A percentile compares a stretch with the other conserved stretches of the same genome.
Conservation (phyloP, 2,888 invertebrate species). For the Labia minor region DNA sequence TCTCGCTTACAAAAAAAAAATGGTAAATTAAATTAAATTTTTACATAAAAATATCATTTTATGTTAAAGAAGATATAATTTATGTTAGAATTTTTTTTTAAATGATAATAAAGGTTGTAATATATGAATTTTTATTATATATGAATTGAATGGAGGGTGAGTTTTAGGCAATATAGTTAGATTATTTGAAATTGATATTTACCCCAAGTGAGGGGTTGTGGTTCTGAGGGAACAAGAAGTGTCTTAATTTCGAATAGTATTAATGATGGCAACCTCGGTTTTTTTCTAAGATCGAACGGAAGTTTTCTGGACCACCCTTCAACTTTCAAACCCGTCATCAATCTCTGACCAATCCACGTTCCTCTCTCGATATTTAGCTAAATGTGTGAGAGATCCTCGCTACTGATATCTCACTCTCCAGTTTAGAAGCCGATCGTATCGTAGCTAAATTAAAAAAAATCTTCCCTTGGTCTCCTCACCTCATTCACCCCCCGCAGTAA, state of each 20-base stretch:
- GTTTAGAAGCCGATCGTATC: neutral
- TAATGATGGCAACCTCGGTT: neutral
- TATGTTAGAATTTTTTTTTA: neutral
- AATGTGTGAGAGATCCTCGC: neutral
- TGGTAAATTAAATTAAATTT: neutral
- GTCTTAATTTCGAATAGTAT: slow-evolving; percentile 1
- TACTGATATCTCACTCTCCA: neutral
- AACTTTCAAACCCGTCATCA: neutral
- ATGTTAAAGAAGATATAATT: neutral
- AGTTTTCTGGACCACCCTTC: neutral
- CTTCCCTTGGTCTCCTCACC: neutral
- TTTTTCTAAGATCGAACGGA: neutral
- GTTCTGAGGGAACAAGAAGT: neutral
- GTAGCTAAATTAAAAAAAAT: slow-evolving; percentile 7
- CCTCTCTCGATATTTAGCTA: neutral
- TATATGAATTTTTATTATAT: too few species aligned
- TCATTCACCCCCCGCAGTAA: neutral
- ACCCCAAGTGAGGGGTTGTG: neutral
- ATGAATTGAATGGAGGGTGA: too few species aligned
- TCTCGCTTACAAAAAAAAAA: neutral
- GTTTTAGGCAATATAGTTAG: too few species aligned
- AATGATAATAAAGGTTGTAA: too few species aligned
- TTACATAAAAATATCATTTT: neutral
- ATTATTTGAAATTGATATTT: slow-evolving; percentile 1
- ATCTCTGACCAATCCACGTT: slow-evolving; percentile 2